phyloP scores from a whole-genome alignment of 2,113 vertebrate species.

The Phaethornis superciliosus region DNA sequence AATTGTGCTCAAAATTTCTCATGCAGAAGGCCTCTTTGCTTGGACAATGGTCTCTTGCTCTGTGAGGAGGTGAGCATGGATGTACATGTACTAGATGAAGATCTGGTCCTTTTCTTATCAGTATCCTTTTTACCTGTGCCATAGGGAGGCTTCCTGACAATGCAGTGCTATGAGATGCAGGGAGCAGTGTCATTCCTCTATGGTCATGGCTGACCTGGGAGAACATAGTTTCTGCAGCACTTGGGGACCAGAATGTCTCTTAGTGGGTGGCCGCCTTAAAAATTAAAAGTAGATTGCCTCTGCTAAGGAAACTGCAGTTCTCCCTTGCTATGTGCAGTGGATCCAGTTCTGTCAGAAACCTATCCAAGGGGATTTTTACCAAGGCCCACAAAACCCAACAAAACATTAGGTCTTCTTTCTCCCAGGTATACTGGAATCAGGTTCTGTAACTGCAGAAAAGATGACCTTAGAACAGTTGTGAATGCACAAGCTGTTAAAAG shows the following conservation, averaged over 20 bases:
- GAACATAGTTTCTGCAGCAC: background rate
- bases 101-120: background rate
- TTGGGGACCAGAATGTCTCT: background rate
- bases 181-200: background rate
- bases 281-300: background rate
- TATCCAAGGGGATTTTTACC: background rate
- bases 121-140: background rate
- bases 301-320: background rate
- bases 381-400: background rate
- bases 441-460: background rate
- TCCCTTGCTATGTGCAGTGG: fast-evolving
- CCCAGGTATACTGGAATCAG: background rate
- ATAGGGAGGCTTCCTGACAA: background rate
- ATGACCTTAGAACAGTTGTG: background rate
- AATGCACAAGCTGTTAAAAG: background rate
- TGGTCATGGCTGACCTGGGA: background rate
- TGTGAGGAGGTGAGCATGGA: background rate
- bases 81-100: background rate
- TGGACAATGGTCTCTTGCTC: fast-evolving
- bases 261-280: background rate
- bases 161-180: fast-evolving
- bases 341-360: background rate
- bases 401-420: background rate
- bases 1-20: background rate
- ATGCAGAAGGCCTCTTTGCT: background rate